Evolutionary conservation across 2,888 invertebrate genomes (phyloP).

Genomic region (Stratiomys singularior): DNA sequence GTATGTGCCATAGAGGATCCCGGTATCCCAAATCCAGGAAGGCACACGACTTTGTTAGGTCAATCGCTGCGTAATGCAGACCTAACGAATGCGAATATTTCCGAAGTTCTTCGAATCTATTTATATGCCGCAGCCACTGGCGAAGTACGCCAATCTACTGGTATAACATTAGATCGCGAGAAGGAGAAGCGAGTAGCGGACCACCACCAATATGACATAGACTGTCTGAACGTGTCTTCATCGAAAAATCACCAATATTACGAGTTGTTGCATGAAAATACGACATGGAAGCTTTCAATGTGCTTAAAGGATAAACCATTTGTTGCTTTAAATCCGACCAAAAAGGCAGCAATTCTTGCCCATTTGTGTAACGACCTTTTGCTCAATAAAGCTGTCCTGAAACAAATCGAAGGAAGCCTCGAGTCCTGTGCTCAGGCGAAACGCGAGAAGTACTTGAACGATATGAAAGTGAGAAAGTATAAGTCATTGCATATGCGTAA

Average conservation of each 20-base stretch:
- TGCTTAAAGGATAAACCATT: constrained; percentile 86
- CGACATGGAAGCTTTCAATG: constrained; percentile 82
- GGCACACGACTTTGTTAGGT: constrained; percentile 89
- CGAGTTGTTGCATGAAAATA: constrained; percentile 78
- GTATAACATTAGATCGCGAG: constrained; percentile 84
- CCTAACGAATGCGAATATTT: constrained; percentile 89
- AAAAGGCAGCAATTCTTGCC: constrained; percentile 88
- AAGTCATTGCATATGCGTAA: constrained; percentile 78
- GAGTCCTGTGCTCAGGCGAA: constrained; percentile 87
- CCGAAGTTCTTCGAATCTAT: constrained; percentile 92
- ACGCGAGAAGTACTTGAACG: constrained; percentile 92
- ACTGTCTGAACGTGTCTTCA: constrained; percentile 71
- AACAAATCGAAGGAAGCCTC: constrained; percentile 88
- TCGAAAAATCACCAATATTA: constrained; percentile 85
- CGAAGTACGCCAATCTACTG: constrained; percentile 82
- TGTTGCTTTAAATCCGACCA: constrained; percentile 83
- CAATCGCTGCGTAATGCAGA: constrained; percentile 91
- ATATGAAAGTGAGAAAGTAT: constrained; percentile 91
- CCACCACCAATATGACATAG: constrained; percentile 81
- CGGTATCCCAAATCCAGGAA: constrained; percentile 88
- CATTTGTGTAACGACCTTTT: constrained; percentile 95
- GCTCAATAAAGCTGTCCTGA: constrained; percentile 89
- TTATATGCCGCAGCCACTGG: constrained; percentile 90
- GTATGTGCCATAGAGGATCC: constrained; percentile 95
- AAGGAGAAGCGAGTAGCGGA: constrained; percentile 83